Evolutionary conservation across 2,113 vertebrate species (phyloP), one percentile per base, ranked within the genome.

Genomic region (Silurus glanis): DNA sequence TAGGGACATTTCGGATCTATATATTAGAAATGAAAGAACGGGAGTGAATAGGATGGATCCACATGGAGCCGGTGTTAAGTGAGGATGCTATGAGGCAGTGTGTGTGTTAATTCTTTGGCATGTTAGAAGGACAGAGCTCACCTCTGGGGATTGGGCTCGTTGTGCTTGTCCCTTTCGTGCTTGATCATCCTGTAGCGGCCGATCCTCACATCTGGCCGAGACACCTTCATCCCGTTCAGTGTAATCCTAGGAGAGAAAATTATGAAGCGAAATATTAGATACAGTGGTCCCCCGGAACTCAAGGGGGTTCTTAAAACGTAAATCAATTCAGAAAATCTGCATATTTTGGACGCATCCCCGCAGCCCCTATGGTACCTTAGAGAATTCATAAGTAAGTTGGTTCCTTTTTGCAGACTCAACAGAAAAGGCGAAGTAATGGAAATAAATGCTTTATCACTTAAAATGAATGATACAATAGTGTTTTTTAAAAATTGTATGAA

Each of bases 131-230:
- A 14, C 51, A 17, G 51, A 75, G 84, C 91, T 95, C 92, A 99
- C 98, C 98, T 97, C 94, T 99, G 98, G 14, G 98, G 98, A 95
- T 99, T 99, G 93, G 98, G 97, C 91, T 99, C 98, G 6, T 99
- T 99, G 96, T 99, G 97, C 95, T 97, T 98, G 96, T 99, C 98
- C 13, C 98, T 95, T 90, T 99, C 97, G 9, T 99, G 98, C 94
- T 99, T 99, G 95, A 99, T 99, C 98, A 99, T 99, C 94, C 98
- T 96, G 94, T 99, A 99, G 92, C 98, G 96, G 86, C 98, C 98
- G 53, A 99, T 98, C 91, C 96, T 97, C 91, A 97, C 96, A 89
- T 99, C 98, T 12, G 98, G 98, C 90, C 98, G 96, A 4, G 97
- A 98, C 93, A 99, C 97, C 94, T 99, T 99, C 98, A 99, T 99